Evolutionary conservation across 2,888 invertebrate species (phyloP).

Genomic region (Tenthredo mesomela): DNA sequence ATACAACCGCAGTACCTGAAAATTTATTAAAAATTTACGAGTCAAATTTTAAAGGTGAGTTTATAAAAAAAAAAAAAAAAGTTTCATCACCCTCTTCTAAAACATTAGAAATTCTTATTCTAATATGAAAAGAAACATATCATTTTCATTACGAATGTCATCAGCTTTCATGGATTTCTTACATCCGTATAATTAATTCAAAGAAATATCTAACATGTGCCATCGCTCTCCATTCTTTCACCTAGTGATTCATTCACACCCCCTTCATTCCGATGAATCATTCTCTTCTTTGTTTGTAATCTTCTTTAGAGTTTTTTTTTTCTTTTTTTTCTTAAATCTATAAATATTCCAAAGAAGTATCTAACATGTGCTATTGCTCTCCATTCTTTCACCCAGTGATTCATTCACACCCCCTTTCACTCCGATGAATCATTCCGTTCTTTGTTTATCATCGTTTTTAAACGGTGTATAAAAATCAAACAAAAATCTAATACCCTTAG

Average conservation of each 20-base stretch:
- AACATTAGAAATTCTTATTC: neutral
- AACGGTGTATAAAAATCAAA: neutral
- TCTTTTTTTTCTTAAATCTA: neutral
- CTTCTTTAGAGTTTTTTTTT: neutral
- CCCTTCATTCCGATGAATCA: conserved; percentile 41
- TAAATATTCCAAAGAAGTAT: neutral
- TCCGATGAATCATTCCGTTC: conserved; percentile 35
- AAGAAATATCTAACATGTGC: neutral
- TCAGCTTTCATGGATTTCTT: neutral
- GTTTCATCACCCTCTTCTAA: neutral
- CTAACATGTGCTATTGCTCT: conserved; percentile 6
- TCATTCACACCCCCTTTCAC: conserved; percentile 33
- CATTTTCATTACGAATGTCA: neutral
- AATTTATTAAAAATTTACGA: conserved; percentile 39
- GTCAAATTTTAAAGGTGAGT: conserved; percentile 21
- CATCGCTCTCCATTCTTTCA: conserved; percentile 29
- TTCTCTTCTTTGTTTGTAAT: conserved; percentile 13
- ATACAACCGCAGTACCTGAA: conserved; percentile 26
- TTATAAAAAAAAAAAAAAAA: neutral
- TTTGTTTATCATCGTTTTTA: neutral
- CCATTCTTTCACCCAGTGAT: conserved; percentile 31
- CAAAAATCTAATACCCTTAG: neutral
- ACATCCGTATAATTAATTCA: neutral
- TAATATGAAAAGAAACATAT: neutral
- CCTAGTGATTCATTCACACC: conserved; percentile 35